Conservation (phyloP, 1,140 invertebrate species). For the Araneus ventricosus region DNA sequence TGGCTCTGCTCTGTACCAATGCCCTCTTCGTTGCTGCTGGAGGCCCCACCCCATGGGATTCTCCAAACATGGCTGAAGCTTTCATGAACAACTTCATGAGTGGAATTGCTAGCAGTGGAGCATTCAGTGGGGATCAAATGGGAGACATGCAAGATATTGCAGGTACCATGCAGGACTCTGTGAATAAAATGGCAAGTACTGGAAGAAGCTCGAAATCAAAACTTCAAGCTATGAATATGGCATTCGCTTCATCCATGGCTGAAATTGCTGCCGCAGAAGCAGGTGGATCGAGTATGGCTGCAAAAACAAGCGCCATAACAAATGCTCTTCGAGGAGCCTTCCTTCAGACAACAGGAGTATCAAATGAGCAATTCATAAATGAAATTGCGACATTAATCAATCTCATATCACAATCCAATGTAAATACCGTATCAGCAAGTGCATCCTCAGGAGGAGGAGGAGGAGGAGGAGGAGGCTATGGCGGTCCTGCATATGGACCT, state of each 20-base stretch:
- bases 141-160: not conserved
- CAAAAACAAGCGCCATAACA: not conserved
- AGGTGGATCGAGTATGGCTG: not conserved
- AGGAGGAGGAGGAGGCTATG: not conserved
- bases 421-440: not conserved
- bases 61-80: not conserved
- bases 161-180: not conserved
- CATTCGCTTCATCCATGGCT: slow-evolving; percentile 31
- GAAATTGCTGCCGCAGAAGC: slow-evolving; percentile 17
- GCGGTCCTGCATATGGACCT: no score
- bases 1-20: not conserved
- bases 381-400: not conserved
- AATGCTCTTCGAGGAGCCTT: not conserved
- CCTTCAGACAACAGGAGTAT: not conserved
- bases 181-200: not conserved
- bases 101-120: not conserved
- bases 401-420: not conserved
- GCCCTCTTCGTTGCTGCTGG: not conserved
- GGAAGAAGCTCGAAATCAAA: not conserved
- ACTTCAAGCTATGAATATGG: slow-evolving; percentile 51
- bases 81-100: not conserved
- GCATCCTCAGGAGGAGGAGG: not conserved
- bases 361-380: not conserved
- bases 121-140: not conserved
- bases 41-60: not conserved